phyloP scores from a whole-genome alignment of 2,797 vertebrate species.

The Takifugu rubripes region DNA sequence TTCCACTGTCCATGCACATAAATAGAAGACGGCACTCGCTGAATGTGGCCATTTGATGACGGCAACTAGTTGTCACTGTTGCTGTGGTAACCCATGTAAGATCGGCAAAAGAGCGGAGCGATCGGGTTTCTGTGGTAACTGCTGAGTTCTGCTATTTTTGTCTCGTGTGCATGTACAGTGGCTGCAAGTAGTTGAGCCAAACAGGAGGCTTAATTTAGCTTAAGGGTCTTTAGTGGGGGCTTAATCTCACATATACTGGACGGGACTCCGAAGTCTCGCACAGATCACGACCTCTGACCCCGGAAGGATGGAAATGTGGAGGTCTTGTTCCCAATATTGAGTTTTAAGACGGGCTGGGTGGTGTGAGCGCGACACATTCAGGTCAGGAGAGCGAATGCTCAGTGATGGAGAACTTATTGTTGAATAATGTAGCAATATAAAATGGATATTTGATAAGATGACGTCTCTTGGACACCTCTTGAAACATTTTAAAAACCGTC shows the following conservation, averaged over 20 bases:
- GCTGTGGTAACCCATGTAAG: slow-evolving; percentile 72
- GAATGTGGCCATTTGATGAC: slow-evolving; percentile 60
- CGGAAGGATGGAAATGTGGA: neutral
- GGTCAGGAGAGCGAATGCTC: too few species aligned
- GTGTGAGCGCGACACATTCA: too few species aligned
- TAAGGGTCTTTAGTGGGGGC: slow-evolving; percentile 14
- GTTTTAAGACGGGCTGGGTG: neutral
- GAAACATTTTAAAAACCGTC: too few species aligned
- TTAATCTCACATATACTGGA: slow-evolving; percentile 2
- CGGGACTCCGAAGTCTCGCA: neutral
- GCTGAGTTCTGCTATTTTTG: slow-evolving; percentile 72
- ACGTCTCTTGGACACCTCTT: too few species aligned
- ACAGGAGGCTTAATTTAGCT: slow-evolving; percentile 38
- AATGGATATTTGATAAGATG: too few species aligned
- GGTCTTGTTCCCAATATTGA: neutral
- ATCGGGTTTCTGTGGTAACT: slow-evolving; percentile 73
- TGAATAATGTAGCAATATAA: too few species aligned
- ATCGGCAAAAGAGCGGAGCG: slow-evolving; percentile 43
- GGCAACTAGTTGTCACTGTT: slow-evolving; percentile 76
- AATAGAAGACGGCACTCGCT: slow-evolving; percentile 55
- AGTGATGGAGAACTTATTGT: too few species aligned
- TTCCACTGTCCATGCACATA: slow-evolving; percentile 1
- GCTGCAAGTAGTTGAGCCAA: slow-evolving; percentile 37
- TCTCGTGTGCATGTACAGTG: slow-evolving; percentile 39
- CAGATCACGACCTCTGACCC: slow-evolving; percentile 17